Base-by-base conservation (phyloP, 2,797 vertebrate species). In the Heterohyrax brucei region DNA sequence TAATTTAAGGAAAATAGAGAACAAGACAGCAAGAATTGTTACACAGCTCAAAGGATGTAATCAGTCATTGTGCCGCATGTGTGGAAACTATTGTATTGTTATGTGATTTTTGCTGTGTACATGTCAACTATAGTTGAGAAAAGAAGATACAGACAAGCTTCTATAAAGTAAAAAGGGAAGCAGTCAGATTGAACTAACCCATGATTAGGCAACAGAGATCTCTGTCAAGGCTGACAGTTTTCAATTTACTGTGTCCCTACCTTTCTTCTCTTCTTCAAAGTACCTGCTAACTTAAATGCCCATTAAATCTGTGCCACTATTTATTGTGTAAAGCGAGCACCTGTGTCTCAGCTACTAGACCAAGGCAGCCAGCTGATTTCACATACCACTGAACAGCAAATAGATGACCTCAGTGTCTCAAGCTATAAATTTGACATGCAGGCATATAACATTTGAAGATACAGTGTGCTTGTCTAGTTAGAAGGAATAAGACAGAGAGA, bases 301-400 rank as follows among this genome's bases (percentile, higher is more conserved):
- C 78, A 80, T 81, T 75, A 86, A 92, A 33, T 64, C 26, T 26
- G 30, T 19, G 75, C 24, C n/a, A 73, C 64, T 82, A 30, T 89
- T 61, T 87, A 72, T 90, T 89, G 78, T 77, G 59, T 72, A 66
- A 77, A 46, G 28, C 22, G 59, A 82, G 30, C 64, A 87, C 82
- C 88, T 76, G 28, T 76, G 50, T 93, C 56, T 96, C 53, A 50
- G 75, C 53, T 59, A 68, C 75, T 33, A 24, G 56, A 86, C 59
- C 84, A 87, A 85, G 61, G 44, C 44, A 46, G 19, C 16, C 26
- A 22, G 53, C 59, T 75, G 89, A 97, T 91, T 91, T 96, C 95
- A 95, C 70, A 83, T 85, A 81, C 33, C 94, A 92, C 50, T 94
- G 82, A 95, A 53, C 33, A 93, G 56, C 81, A 94, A 92, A 93